These are phyloP conservation scores for Danaus melanippus DNA, from an alignment of 1,140 invertebrate genomes.

Conservation along the genomic window DNA sequence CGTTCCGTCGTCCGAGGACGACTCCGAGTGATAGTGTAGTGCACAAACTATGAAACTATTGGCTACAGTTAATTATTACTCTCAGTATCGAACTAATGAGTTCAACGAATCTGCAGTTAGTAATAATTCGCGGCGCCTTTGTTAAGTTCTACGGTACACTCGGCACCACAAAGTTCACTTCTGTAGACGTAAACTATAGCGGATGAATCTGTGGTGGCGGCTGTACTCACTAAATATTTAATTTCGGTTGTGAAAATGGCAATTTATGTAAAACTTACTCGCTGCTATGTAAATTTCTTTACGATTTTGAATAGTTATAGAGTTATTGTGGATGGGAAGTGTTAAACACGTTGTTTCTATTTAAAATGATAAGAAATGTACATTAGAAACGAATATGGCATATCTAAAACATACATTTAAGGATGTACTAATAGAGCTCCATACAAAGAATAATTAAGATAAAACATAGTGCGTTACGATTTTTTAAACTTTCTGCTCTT, in stretches of 20 bases:
- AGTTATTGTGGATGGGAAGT: conserved; percentile 46
- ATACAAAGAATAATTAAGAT: conserved; percentile 19
- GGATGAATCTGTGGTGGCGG: conserved; percentile 21
- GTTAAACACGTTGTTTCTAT: conserved; percentile 63
- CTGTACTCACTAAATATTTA: conserved; percentile 65
- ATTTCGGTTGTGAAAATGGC: conserved; percentile 72
- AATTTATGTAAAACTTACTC: conserved; percentile 66
- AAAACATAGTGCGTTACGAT: conserved; percentile 11
- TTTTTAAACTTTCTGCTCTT: conserved; percentile 12
- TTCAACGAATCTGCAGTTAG: conserved; percentile 26
- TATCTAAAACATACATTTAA: conserved; percentile 42
- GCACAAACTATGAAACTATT: conserved; percentile 47
- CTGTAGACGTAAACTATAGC: background rate
- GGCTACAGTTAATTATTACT: conserved; percentile 38
- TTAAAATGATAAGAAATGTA: conserved; percentile 50
- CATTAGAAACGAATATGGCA: conserved; percentile 41
- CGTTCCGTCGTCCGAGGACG: conserved; percentile 32
- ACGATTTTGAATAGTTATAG: conserved; percentile 38
- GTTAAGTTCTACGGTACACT: conserved; percentile 51
- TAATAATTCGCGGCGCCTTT: conserved; percentile 45
- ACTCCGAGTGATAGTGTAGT: conserved; percentile 60
- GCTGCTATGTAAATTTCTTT: conserved; percentile 59
- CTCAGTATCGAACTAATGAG: conserved; percentile 15
- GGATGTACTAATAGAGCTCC: conserved; percentile 17
- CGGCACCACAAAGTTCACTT: conserved; percentile 11